Evolutionary conservation across 2,113 vertebrate species (phyloP), one percentile per base, ranked within the genome.

Genomic region (Dasyprocta punctata): DNA sequence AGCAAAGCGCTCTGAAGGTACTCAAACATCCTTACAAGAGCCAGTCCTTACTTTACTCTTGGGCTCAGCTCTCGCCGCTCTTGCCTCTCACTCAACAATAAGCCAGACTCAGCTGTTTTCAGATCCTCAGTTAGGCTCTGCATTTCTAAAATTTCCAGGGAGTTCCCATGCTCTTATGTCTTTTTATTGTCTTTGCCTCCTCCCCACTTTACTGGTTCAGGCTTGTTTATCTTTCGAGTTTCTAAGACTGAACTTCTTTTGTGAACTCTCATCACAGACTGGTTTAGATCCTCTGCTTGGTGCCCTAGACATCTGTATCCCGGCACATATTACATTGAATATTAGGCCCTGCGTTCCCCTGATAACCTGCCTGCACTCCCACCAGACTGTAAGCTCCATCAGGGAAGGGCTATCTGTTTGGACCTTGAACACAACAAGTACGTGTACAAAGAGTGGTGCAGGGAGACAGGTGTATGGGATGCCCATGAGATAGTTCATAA

Each of bases 211-310:
- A 63, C 38, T 71, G 22, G 33, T 41, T 82, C 54, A n/a, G 22
- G 71, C 71, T 89, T 63, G 44, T 58, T 93, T 38, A 78, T 65
- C 52, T 78, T 92, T 69, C 44, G 71, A 65, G 65, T 92, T 90
- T 89, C 88, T 47, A 88, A 94, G 60, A 82, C 52, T 85, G 36
- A 85, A 71, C 44, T 90, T 81, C 41, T 65, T 90, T 75, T 41
- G 26, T 61, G n/a, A 90, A 52, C 13, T 38, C 24, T 85, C 56
- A 26, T 61, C 81, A 52, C 63, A 85, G 91, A 30, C 49, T n/a
- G n/a, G n/a, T n/a, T 44, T 7, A 73, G 54, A 22, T 7, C 33
- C 6, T 33, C 63, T 60, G 11, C 67, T 75, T 38, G 85, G n/a
- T 36, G 49, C 36, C n/a, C 83, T 30, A 26, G 33, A 38, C 22